Percentiles rank a stretch among this genome's conserved stretches.
Conservation (phyloP, 2,888 invertebrate species). For the Nemoura dubitans region DNA sequence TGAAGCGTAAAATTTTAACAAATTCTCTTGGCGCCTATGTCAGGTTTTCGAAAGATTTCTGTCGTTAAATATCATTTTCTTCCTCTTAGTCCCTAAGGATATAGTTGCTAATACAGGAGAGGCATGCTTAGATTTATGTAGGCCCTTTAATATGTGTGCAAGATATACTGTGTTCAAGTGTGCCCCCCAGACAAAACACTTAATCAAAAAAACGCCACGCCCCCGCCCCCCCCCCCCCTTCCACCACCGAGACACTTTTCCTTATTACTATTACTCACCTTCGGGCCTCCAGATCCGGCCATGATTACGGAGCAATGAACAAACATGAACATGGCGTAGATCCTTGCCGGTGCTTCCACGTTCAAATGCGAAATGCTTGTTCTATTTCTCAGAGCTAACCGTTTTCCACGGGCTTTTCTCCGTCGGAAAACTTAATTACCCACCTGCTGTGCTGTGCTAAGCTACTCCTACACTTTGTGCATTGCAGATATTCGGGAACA, state of each 20-base stretch:
- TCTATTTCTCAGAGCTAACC: conserved; percentile 1
- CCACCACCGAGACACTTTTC: not conserved
- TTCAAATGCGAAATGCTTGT: not conserved
- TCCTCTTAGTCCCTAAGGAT: not conserved
- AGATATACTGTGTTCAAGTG: not conserved
- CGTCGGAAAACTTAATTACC: not conserved
- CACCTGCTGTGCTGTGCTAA: conserved; percentile 5
- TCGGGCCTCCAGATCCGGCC: not conserved
- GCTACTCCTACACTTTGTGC: not conserved
- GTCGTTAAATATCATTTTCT: not conserved
- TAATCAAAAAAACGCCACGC: not conserved
- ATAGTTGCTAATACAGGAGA: not conserved
- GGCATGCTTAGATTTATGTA: not conserved
- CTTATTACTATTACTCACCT: not conserved
- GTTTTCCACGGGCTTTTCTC: conserved; percentile 12
- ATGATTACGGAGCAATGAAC: not conserved
- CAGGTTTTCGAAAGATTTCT: not conserved
- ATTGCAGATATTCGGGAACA: not conserved
- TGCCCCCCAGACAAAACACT: conserved; percentile 7
- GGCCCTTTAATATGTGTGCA: not conserved
- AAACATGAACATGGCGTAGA: not conserved
- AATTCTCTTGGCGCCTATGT: not conserved
- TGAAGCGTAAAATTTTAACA: not conserved
- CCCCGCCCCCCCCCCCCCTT: not conserved
- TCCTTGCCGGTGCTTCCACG: not conserved